These are phyloP conservation scores for Drosophila mayaguana DNA, from an alignment of 2,888 invertebrate genomes.

Conservation along the genomic window DNA sequence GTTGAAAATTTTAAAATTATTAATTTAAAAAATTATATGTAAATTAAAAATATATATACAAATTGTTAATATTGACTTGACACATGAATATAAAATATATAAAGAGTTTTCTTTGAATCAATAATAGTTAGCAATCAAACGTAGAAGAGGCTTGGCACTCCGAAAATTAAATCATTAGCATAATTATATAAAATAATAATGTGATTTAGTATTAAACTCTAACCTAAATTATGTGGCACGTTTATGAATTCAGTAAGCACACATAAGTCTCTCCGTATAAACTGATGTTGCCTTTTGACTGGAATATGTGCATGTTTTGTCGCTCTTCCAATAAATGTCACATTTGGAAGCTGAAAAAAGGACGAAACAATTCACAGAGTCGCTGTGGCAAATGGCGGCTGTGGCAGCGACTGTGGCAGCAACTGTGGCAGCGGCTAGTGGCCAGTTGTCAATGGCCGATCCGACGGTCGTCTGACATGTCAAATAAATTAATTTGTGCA, in stretches of 20 bases:
- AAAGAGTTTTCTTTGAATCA: not conserved
- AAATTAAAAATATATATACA: too few species aligned
- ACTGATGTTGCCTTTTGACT: not conserved
- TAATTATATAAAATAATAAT: not conserved
- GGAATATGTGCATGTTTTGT: slow-evolving; percentile 47
- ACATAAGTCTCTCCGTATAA: not conserved
- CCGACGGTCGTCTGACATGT: slow-evolving; percentile 74
- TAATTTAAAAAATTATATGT: too few species aligned
- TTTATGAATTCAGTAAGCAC: not conserved
- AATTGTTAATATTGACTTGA: not conserved
- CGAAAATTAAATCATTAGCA: not conserved
- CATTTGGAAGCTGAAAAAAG: slow-evolving; percentile 41
- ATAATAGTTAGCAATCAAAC: not conserved
- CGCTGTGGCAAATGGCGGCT: slow-evolving; percentile 42
- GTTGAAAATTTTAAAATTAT: too few species aligned
- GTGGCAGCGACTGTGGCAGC: slow-evolving; percentile 23
- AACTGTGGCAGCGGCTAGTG: slow-evolving; percentile 40
- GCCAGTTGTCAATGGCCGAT: slow-evolving; percentile 64
- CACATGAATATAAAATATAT: not conserved
- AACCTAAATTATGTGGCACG: not conserved
- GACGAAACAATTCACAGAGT: slow-evolving; percentile 37
- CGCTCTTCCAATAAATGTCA: slow-evolving; percentile 71
- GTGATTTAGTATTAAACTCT: not conserved
- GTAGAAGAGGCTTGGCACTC: not conserved
- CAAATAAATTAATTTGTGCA: slow-evolving; percentile 84